These are phyloP conservation scores for Cydia splendana DNA, from an alignment of 1,140 invertebrate genomes.

Conservation along the genomic window DNA sequence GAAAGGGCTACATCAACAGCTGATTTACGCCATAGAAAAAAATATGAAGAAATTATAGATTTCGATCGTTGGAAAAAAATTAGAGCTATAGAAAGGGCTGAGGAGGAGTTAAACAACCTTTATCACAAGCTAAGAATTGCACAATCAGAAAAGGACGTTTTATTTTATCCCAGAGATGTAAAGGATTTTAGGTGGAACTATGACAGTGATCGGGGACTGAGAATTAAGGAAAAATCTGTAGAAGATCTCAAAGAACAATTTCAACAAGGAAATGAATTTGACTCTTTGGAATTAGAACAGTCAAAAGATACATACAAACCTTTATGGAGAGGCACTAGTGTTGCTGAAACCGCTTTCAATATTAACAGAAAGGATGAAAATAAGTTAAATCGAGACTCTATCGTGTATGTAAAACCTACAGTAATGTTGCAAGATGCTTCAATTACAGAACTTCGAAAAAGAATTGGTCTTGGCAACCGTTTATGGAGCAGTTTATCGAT, in stretches of 20 bases:
- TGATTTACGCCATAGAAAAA: constrained; percentile 85
- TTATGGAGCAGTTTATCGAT: constrained; percentile 91
- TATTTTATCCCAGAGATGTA: constrained; percentile 87
- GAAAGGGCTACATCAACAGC: constrained; percentile 87
- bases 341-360: constrained; percentile 86
- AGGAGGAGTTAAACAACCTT: constrained; percentile 89
- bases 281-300: constrained; percentile 77
- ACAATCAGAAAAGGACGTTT: constrained; percentile 91
- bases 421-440: constrained; percentile 54
- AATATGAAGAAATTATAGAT: constrained; percentile 89
- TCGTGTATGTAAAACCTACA: constrained; percentile 44
- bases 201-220: constrained; percentile 87
- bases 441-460: constrained; percentile 69
- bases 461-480: constrained; percentile 84
- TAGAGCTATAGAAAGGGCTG: constrained; percentile 88
- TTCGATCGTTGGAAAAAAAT: constrained; percentile 93
- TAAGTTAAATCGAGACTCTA: constrained; percentile 39
- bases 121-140: constrained; percentile 89
- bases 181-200: constrained; percentile 86
- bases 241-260: constrained; percentile 90
- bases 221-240: constrained; percentile 92
- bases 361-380: constrained; percentile 80
- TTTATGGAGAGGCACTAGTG: constrained; percentile 90
- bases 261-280: constrained; percentile 79
- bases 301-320: constrained; percentile 88